Conservation (phyloP, 1,140 invertebrate genomes). For the Drosophila yakuba region DNA sequence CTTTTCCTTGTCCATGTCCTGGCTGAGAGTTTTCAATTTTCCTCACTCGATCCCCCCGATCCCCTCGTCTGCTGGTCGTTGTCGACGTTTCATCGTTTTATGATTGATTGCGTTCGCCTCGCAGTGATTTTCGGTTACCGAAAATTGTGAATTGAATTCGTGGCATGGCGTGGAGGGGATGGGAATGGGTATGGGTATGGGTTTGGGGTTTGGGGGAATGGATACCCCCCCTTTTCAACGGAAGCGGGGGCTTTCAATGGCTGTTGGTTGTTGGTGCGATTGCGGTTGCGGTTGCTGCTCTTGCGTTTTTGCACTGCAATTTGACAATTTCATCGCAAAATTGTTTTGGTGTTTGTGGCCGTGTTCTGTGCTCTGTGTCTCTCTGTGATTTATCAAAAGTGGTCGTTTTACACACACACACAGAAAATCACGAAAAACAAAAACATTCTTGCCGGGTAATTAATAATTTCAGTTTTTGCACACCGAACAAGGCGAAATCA, state of each 20-base stretch:
- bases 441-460: conserved; percentile 37
- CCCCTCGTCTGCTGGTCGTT: conserved; percentile 13
- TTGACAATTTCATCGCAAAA: conserved; percentile 82
- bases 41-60: conserved; percentile 13
- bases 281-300: conserved; percentile 72
- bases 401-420: conserved; percentile 42
- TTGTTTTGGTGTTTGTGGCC: conserved; percentile 80
- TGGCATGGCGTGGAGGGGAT: background rate
- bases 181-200: too few species aligned
- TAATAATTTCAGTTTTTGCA: conserved; percentile 50
- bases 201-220: background rate
- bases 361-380: conserved; percentile 17
- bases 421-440: background rate
- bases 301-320: conserved; percentile 79
- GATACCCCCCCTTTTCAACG: too few species aligned
- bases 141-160: conserved; percentile 78
- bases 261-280: conserved; percentile 47
- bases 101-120: conserved; percentile 76
- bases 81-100: conserved; percentile 78
- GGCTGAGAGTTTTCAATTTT: conserved; percentile 67
- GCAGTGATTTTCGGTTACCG: conserved; percentile 71
- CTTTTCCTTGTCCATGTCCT: conserved; percentile 55
- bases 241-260: conserved; percentile 9
- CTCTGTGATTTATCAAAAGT: conserved; percentile 68
- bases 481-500: conserved; percentile 16